Base-by-base conservation (phyloP, 35 echinoderm and acorn worm genomes). In the Diadema setosum region DNA sequence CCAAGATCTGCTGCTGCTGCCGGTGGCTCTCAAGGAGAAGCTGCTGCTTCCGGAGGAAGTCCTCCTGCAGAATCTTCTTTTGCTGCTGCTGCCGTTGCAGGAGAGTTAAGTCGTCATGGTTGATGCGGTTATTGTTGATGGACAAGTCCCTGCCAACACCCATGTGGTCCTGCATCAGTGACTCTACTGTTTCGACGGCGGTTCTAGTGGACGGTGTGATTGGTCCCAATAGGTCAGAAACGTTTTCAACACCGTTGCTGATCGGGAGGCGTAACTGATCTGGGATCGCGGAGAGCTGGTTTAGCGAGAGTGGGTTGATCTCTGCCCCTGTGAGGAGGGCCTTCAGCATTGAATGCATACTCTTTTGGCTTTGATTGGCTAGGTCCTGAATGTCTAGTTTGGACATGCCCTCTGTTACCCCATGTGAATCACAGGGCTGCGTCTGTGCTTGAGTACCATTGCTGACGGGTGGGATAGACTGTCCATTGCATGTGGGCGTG, bases 371-470 rank as follows among this genome's bases (percentile, higher is more conserved):
- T 50, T 76, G 34, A 9, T 58, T 60, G 32, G 40, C 33, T 7
- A 36, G 23, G 65, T 99, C 96, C 52, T 92, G 91, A 36, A 99
- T 99, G n/a, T 92, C 89, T 42, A 99, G 82, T 58, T 94, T 94
- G 15, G 96, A 99, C 37, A 99, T 91, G 18, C 92, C 70, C 39
- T 99, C 96, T 39, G 96, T 99, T 3, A 99, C 96, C 65, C 25
- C 64, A 39, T 42, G 35, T 69, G 58, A 67, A 41, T 86, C 83
- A 70, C 73, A 78, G 2, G 39, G 16, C 3, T 18, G 15, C 0
- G 20, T 17, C 24, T 26, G 73, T 78, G 40, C 73, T 21, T 78
- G 73, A 78, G 36, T 78, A 78, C 73, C 73, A 44, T 78, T 78
- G 40, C 73, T 78, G 40, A 25, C 40, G 36, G 73, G 73, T 78